Evolutionary conservation across 2,888 invertebrate species (phyloP).

Genomic region (Drosophila dives): DNA sequence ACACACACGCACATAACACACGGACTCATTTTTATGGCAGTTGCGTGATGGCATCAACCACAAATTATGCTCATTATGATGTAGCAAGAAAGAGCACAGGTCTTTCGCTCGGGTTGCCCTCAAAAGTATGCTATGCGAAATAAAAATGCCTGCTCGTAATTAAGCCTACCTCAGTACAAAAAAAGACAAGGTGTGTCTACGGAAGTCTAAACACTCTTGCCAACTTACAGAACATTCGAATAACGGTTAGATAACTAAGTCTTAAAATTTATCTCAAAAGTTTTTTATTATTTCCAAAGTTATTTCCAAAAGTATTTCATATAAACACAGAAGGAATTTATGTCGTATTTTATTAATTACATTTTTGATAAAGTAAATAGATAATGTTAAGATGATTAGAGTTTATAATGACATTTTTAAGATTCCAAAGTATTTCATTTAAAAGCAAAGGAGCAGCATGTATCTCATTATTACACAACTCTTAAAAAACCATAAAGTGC

Average conservation of each 20-base stretch:
- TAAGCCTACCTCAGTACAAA: slow-evolving; percentile 34
- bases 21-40: slow-evolving; percentile 15
- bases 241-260: neutral
- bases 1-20: slow-evolving; percentile 15
- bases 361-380: too few relatives aligned
- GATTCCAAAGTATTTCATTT: too few relatives aligned
- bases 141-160: slow-evolving; percentile 48
- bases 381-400: neutral
- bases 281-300: too few relatives aligned
- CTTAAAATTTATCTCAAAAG: neutral
- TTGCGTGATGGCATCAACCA: slow-evolving; percentile 49
- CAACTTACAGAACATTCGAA: neutral
- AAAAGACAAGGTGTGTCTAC: slow-evolving; percentile 1
- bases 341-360: neutral
- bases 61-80: slow-evolving; percentile 68
- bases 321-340: too few relatives aligned
- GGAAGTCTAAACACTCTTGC: slow-evolving; percentile 14
- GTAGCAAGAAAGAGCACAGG: slow-evolving; percentile 24
- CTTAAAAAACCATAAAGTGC: neutral
- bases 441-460: neutral
- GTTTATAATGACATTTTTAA: neutral
- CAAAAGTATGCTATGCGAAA: slow-evolving; percentile 62
- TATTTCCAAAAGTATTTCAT: too few relatives aligned
- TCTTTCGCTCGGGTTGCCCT: slow-evolving; percentile 31
- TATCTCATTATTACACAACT: neutral